Evolutionary conservation across 2,113 vertebrate genomes (phyloP), one percentile per base, ranked within the genome.

Genomic region (Eira barbara): DNA sequence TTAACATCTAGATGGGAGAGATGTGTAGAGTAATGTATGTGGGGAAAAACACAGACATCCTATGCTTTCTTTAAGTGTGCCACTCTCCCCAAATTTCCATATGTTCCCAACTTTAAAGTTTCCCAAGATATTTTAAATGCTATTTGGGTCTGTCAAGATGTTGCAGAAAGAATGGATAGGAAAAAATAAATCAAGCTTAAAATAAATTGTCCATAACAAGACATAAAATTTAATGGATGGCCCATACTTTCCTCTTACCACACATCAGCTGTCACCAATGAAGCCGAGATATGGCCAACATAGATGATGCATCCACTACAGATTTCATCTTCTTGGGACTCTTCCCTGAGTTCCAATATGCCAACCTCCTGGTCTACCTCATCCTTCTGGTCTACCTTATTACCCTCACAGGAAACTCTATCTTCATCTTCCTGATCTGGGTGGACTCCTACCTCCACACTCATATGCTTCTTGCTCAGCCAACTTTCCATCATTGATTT

Each of bases 381-480:
- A 93, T 93, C 27, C 55, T 93, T 31, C 21, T 94, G 20, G 34
- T 63, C 10, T 95, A 81, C 39, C 36, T 87, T 9, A 20, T 95
- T 23, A 65, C 63, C 14, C 34, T 94, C 27, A 74, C n/a, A 39
- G 80, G 91, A 34, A 97, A 94, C 34, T 45, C 10, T 8, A 14
- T 82, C 9, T 61, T 95, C 18, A 63, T 93, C 29, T 57, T 95
- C 29, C 36, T 87, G 7, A 95, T 94, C 36, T 89, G 83, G 39
- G 42, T 45, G 11, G 57, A 89, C 47, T 55, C 86, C n/a, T 20
- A 34, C 65, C 61, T 93, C n/a, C 65, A 90, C 6, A 90, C 36
- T 15, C 31, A 97, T 95, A 90, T 93, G 67, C n/a, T 86, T 94
- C 69, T 76, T 95, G 21, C 81, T 95, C 34, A 97, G 94, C 57